These are phyloP conservation scores for Clivina fossor DNA, from an alignment of 2,888 invertebrate genomes.

Conservation along the genomic window DNA sequence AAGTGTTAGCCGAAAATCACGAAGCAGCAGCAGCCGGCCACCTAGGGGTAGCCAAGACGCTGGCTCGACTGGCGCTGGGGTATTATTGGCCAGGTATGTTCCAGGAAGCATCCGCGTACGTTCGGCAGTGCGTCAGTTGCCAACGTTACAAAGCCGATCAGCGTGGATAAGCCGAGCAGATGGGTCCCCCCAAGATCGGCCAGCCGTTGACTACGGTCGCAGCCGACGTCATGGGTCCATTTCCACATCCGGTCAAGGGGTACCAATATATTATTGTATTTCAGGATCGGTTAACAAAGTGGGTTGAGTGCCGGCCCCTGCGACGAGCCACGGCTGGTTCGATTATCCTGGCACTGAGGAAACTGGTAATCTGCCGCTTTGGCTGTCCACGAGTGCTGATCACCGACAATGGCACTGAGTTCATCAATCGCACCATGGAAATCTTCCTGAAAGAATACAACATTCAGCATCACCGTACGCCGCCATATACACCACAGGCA, in stretches of 20 bases:
- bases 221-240: constrained; percentile 37
- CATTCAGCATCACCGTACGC: constrained; percentile 33
- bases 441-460: neutral
- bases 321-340: constrained; percentile 34
- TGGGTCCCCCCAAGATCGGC: constrained; percentile 2
- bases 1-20: constrained; percentile 24
- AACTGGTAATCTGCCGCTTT: constrained; percentile 9
- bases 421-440: constrained; percentile 27
- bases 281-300: constrained; percentile 42
- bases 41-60: constrained; percentile 35
- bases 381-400: constrained; percentile 26
- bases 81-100: constrained; percentile 39
- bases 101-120: constrained; percentile 24
- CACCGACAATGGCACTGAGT: constrained; percentile 20
- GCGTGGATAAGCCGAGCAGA: neutral
- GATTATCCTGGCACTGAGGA: constrained; percentile 4
- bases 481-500: constrained; percentile 42
- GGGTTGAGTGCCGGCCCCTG: constrained; percentile 38
- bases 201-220: constrained; percentile 30
- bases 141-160: neutral
- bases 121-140: constrained; percentile 18
- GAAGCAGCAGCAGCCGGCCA: constrained; percentile 33
- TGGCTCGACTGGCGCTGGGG: constrained; percentile 17
- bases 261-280: constrained; percentile 37
- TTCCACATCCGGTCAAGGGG: too few relatives aligned